Conservation (phyloP, 2,113 vertebrate genomes). For the Malurus elegans region DNA sequence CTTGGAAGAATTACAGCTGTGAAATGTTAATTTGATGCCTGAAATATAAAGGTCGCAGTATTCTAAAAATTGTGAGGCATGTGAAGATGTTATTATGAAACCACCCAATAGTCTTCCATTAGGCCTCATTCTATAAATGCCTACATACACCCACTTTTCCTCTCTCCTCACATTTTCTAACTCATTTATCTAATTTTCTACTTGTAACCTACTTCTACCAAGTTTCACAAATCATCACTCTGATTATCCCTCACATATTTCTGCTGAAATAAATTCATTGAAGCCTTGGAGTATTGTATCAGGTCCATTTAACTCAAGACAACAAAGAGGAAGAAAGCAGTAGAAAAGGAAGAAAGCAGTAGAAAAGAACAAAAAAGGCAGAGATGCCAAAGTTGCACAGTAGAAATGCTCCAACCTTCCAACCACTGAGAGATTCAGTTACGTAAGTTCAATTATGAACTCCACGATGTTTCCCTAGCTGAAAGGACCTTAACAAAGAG, state of each 20-base stretch:
- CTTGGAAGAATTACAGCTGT: conserved; percentile 43
- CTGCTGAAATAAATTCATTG: neutral
- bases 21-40: conserved; percentile 21
- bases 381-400: neutral
- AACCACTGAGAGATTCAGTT: neutral
- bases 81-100: neutral
- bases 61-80: neutral
- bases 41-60: neutral
- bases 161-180: neutral
- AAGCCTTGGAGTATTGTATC: neutral
- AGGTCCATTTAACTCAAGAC: neutral
- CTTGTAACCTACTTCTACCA: conserved; percentile 13
- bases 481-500: neutral
- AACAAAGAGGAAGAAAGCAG: neutral
- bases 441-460: neutral
- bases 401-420: neutral
- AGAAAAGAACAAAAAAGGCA: neutral
- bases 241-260: neutral
- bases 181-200: neutral
- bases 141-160: neutral
- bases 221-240: neutral
- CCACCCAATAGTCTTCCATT: neutral
- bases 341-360: neutral
- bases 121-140: neutral
- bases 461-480: neutral